These are phyloP conservation scores for Anser brachyrhynchus DNA, from an alignment of 2,113 vertebrate genomes.

Conservation along the genomic window DNA sequence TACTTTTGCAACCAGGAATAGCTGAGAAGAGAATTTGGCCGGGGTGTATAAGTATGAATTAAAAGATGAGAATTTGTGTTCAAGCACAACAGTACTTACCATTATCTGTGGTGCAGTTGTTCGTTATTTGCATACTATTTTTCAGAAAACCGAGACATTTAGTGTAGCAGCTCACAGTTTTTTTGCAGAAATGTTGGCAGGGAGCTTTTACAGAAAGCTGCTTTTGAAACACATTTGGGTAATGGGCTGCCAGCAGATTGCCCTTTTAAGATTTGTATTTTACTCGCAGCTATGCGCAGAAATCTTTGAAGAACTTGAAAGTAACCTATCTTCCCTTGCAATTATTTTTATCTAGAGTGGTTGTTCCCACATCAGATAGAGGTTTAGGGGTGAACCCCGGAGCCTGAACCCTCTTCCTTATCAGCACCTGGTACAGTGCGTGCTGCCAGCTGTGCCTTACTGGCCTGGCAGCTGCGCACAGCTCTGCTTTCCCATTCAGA, in stretches of 20 bases:
- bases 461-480: background rate
- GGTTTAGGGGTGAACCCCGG: background rate
- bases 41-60: background rate
- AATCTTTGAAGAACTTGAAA: conserved; percentile 56
- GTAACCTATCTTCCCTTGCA: conserved; percentile 38
- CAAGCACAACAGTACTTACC: background rate
- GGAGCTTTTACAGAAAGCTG: background rate
- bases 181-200: background rate
- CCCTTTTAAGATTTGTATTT: conserved; percentile 38
- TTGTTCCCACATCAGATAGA: conserved; percentile 49
- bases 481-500: background rate
- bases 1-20: background rate
- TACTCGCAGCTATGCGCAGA: background rate
- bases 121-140: background rate
- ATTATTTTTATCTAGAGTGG: conserved; percentile 26
- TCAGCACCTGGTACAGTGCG: background rate
- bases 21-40: background rate
- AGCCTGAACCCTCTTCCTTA: background rate
- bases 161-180: background rate
- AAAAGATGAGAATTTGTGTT: conserved; percentile 4
- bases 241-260: background rate
- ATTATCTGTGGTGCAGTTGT: background rate
- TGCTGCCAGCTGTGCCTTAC: background rate
- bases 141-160: conserved; percentile 5
- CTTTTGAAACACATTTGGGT: background rate